Conservation (phyloP, 1,140 invertebrate species). For the Temnothorax curvispinosus region DNA sequence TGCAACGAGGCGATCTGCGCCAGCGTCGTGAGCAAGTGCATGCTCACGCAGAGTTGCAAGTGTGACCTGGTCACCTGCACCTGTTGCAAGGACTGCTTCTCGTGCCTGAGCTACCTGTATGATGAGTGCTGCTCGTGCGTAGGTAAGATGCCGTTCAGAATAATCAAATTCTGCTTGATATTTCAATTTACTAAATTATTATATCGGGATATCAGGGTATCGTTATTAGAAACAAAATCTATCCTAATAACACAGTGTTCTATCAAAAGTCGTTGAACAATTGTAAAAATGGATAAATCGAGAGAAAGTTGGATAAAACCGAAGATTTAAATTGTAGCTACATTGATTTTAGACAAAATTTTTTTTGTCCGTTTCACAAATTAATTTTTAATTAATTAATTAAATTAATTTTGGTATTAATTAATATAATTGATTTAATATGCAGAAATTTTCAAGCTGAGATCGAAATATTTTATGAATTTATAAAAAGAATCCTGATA, state of each 20-base stretch:
- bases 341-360: background rate
- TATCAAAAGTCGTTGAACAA: background rate
- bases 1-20: slow-evolving; percentile 97
- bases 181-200: background rate
- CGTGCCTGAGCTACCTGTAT: slow-evolving; percentile 95
- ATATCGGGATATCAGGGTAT: background rate
- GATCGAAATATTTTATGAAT: background rate
- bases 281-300: background rate
- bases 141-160: slow-evolving; percentile 87
- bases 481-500: background rate
- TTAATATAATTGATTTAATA: background rate
- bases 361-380: background rate
- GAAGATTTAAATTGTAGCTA: background rate
- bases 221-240: background rate
- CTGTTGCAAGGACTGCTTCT: slow-evolving; percentile 97
- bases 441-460: background rate
- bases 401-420: background rate
- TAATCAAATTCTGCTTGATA: background rate
- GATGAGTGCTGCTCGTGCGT: slow-evolving; percentile 98
- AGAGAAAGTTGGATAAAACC: background rate
- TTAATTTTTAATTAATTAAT: background rate
- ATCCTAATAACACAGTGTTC: background rate
- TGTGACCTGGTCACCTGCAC: slow-evolving; percentile 95
- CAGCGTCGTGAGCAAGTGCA: slow-evolving; percentile 97
- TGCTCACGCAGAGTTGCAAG: slow-evolving; percentile 97